Conservation (phyloP, 2,113 vertebrate species). For the Struthidea cinerea region DNA sequence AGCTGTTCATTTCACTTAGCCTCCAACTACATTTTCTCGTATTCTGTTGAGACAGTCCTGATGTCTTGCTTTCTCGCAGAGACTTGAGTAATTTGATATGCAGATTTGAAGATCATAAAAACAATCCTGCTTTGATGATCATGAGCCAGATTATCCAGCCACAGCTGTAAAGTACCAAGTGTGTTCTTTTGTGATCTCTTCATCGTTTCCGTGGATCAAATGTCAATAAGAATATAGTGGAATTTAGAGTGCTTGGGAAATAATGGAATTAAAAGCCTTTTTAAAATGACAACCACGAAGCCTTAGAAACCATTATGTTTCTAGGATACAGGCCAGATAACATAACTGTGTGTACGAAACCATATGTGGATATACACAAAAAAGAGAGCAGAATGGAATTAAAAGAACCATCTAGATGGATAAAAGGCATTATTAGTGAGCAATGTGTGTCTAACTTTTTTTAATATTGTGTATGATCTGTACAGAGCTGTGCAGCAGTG, state of each 20-base stretch:
- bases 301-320: neutral
- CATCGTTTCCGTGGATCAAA: slow-evolving; percentile 34
- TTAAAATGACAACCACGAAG: neutral
- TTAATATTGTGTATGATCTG: neutral
- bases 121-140: slow-evolving; percentile 59
- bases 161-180: slow-evolving; percentile 21
- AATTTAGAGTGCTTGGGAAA: slow-evolving; percentile 40
- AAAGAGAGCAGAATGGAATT: neutral
- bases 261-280: slow-evolving; percentile 30
- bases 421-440: neutral
- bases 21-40: neutral
- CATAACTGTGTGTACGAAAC: neutral
- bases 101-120: slow-evolving; percentile 60
- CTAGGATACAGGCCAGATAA: neutral
- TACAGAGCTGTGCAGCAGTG: neutral
- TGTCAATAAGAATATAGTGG: slow-evolving; percentile 13
- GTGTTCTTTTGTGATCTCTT: slow-evolving; percentile 41
- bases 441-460: neutral
- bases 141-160: slow-evolving; percentile 47
- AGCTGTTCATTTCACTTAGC: neutral
- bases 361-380: neutral
- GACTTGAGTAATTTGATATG: slow-evolving; percentile 50
- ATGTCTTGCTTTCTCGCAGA: neutral
- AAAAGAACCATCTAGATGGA: neutral
- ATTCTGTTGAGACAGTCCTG: slow-evolving; percentile 29